Evolutionary conservation across 2,113 vertebrate genomes (phyloP).

Genomic region (Scomber scombrus): DNA sequence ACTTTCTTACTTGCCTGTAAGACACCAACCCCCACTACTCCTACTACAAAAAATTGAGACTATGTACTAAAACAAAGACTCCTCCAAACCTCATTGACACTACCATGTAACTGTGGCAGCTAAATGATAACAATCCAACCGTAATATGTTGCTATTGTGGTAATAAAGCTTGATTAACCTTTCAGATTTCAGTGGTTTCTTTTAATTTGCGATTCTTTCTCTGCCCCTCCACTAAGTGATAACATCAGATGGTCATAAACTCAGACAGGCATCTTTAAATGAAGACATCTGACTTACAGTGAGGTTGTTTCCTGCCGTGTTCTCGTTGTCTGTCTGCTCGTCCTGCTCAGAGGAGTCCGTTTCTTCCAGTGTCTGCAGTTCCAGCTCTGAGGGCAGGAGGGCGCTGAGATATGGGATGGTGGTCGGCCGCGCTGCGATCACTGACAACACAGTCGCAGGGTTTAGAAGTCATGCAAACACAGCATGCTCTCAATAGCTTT

Average conservation of each 20-base stretch:
- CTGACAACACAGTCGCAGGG: constrained; percentile 71
- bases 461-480: neutral
- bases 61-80: neutral
- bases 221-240: neutral
- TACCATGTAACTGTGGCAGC: neutral
- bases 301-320: constrained; percentile 87
- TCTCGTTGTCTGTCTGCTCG: constrained; percentile 96
- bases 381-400: constrained; percentile 95
- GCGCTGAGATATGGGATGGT: constrained; percentile 95
- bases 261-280: neutral
- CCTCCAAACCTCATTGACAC: neutral
- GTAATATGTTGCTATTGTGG: neutral
- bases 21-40: too few relatives aligned
- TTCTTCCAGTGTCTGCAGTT: constrained; percentile 96
- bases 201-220: neutral
- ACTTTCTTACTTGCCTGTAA: too few relatives aligned
- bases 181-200: neutral
- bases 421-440: constrained; percentile 93
- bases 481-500: neutral
- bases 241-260: neutral
- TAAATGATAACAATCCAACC: neutral
- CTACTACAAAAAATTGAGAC: too few relatives aligned
- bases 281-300: constrained; percentile 73
- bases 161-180: neutral
- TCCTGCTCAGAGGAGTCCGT: constrained; percentile 98